Base-by-base conservation (phyloP, 2,113 vertebrate species). In the Lophotis ruficrista region DNA sequence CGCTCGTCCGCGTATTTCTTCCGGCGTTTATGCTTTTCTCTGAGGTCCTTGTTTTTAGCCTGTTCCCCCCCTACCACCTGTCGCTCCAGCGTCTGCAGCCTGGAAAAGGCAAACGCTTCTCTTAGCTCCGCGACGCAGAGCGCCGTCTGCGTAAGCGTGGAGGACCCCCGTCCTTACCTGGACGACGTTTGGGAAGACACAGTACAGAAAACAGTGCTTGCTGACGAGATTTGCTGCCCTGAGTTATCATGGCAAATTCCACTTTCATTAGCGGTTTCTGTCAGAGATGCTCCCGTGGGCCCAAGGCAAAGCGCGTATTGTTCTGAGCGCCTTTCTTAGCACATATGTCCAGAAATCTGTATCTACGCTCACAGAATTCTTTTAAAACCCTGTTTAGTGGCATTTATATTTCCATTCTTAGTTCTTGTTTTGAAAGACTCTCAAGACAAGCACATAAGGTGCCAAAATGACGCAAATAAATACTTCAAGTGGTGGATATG, bases 1-100 rank as follows among this genome's bases (percentile, higher is more conserved):
- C 98, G 98, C 97, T 99, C 98, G 1, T 99, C 99, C 0, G 98
- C 98, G 0, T 98, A 96, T 24, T 96, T 98, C 94, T 98, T 99
- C 77, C 97, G 97, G 45, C 96, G 92, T 80, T 86, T 91, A 14
- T 97, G 98, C 72, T 98, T 98, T 95, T 98, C 99, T 90, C 98
- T 98, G 53, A 99, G 94, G 90, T 99, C 99, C 84, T 98, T 97
- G 96, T 99, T 99, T 85, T 98, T 95, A 57, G 98, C 99, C 97
- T 99, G 99, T 73, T 99, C 98, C 3, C 99, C 99, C 0, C 98
- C 98, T 0, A 99, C 98, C 83, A 99, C 98, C 93, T 99, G 98
- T 97, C 97, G 98, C 78, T 99, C 98, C 84, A 99, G 94, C 97
- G 98, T 97, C 97, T 99, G 98, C 97, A 99, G 93, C 91, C 99